Percentiles rank a stretch among this genome's conserved stretches.
phyloP scores from a whole-genome alignment of 1,140 invertebrate genomes.

The Nomia melanderi region DNA sequence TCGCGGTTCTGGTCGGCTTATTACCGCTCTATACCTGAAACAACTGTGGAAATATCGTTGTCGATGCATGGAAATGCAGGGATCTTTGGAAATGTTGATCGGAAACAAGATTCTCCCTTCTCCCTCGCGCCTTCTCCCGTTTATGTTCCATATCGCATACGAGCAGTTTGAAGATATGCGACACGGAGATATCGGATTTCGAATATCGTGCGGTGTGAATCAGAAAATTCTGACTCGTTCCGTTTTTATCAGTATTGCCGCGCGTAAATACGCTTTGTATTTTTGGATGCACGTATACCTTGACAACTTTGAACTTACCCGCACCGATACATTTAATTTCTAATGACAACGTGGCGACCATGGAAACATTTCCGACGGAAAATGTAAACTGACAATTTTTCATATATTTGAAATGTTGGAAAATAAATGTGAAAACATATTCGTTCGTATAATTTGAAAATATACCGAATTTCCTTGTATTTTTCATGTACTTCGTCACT shows the following conservation, averaged over 20 bases:
- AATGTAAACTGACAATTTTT: too few species aligned
- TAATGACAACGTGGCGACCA: too few species aligned
- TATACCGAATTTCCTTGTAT: too few species aligned
- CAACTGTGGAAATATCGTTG: constrained; percentile 38
- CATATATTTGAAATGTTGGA: too few species aligned
- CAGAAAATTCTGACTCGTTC: not conserved
- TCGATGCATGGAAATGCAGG: constrained; percentile 14
- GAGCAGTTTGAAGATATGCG: not conserved
- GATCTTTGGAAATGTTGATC: constrained; percentile 3
- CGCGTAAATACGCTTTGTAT: not conserved
- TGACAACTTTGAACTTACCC: not conserved
- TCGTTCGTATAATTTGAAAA: too few species aligned
- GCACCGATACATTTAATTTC: not conserved
- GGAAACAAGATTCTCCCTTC: constrained; percentile 16
- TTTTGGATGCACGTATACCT: not conserved
- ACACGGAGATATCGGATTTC: not conserved
- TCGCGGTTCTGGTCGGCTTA: constrained; percentile 63
- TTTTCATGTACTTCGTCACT: too few species aligned
- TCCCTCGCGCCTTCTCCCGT: not conserved
- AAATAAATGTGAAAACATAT: too few species aligned
- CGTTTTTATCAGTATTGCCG: not conserved
- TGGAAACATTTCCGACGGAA: too few species aligned
- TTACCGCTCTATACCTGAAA: constrained; percentile 36
- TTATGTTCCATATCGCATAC: not conserved
- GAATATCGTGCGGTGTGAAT: constrained; percentile 1